phyloP scores from a whole-genome alignment of 2,797 vertebrate genomes.

The Dendrocincla fuliginosa region DNA sequence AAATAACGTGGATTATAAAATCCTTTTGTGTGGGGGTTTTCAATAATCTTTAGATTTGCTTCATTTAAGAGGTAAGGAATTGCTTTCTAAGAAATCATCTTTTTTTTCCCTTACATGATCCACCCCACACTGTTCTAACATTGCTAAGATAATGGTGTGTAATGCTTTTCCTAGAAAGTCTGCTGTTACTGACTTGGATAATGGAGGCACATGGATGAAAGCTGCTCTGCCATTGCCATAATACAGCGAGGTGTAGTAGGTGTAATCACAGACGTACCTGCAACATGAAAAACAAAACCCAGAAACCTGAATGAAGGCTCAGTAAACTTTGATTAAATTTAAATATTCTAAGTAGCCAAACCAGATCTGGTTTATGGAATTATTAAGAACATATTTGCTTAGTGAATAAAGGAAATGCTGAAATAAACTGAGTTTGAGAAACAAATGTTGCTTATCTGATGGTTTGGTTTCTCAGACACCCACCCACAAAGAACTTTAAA shows the following conservation, averaged over 20 bases:
- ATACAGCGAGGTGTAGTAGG: slow-evolving; percentile 83
- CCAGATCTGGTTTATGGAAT: slow-evolving; percentile 9
- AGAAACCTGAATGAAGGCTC: background rate
- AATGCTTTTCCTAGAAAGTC: slow-evolving; percentile 78
- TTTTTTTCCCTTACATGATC: background rate
- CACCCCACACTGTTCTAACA: slow-evolving; percentile 46
- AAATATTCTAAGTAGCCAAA: slow-evolving; percentile 24
- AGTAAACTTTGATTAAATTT: background rate
- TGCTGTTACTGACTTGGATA: slow-evolving; percentile 63
- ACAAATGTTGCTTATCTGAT: slow-evolving; percentile 35
- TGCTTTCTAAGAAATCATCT: background rate
- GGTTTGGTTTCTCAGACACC: slow-evolving; percentile 24
- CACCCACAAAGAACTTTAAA: slow-evolving; percentile 18
- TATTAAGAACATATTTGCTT: slow-evolving; percentile 4
- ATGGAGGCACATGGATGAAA: slow-evolving; percentile 81
- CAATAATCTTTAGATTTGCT: background rate
- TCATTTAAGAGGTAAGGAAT: background rate
- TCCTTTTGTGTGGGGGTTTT: background rate
- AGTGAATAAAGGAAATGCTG: background rate
- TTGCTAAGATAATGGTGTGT: slow-evolving; percentile 70
- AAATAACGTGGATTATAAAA: background rate
- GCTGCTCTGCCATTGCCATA: slow-evolving; percentile 75
- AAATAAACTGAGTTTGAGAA: slow-evolving; percentile 37
- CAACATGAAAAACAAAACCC: background rate
- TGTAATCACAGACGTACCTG: slow-evolving; percentile 87